These are phyloP conservation scores for Lepisosteus osseus DNA, from an alignment of 2,113 vertebrate species.

Conservation along the genomic window DNA sequence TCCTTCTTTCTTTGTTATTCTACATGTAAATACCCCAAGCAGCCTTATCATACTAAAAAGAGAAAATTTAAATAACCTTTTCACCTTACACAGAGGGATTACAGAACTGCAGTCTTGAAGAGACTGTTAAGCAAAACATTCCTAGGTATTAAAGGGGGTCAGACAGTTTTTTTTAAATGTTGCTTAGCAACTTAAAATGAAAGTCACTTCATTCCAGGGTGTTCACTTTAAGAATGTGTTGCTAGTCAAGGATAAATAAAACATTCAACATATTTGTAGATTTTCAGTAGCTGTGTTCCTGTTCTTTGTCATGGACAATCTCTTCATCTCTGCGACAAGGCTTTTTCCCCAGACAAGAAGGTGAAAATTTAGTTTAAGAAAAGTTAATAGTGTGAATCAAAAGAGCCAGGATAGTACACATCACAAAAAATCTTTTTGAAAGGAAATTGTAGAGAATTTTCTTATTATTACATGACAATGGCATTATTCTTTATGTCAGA, in stretches of 20 bases:
- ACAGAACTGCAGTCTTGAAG: not conserved
- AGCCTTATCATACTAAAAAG: too few relatives aligned
- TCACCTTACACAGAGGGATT: not conserved
- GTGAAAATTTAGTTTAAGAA: not conserved
- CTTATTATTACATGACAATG: not conserved
- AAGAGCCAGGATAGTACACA: not conserved
- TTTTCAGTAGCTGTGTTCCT: not conserved
- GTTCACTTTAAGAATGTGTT: not conserved
- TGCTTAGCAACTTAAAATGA: constrained; percentile 1
- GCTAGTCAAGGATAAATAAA: not conserved
- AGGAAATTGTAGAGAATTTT: not conserved
- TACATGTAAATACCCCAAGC: too few relatives aligned
- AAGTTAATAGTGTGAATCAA: not conserved
- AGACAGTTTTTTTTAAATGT: not conserved
- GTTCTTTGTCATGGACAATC: not conserved
- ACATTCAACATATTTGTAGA: not conserved
- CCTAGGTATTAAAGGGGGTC: not conserved
- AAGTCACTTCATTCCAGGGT: not conserved
- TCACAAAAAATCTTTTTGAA: not conserved
- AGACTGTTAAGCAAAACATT: not conserved
- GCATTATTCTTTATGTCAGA: too few relatives aligned
- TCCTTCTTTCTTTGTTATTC: not conserved
- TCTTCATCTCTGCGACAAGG: not conserved
- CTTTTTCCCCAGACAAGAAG: not conserved
- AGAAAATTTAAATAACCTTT: not conserved